Percentiles rank a stretch among this genome's conserved stretches.
phyloP scores from a whole-genome alignment of 2,113 vertebrate species.

The Coptodon rendalli region DNA sequence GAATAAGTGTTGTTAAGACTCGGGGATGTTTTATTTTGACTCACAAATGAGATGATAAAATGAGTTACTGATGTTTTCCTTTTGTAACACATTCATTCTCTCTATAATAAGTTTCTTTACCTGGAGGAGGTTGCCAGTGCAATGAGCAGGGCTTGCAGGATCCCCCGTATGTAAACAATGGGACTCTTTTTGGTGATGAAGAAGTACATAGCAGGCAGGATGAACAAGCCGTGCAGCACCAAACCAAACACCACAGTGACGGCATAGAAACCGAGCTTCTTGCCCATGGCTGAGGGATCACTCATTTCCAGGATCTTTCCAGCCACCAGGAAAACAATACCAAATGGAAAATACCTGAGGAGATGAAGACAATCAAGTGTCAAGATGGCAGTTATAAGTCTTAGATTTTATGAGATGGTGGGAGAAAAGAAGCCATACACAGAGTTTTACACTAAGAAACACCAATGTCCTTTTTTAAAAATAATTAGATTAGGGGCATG shows the following conservation, averaged over 20 bases:
- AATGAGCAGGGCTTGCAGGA: conserved; percentile 94
- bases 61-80: background rate
- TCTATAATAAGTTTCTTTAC: conserved; percentile 65
- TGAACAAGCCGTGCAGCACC: conserved; percentile 88
- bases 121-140: conserved; percentile 96
- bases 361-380: background rate
- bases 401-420: background rate
- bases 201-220: conserved; percentile 93
- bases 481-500: background rate
- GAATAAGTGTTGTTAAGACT: background rate
- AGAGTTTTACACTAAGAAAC: background rate
- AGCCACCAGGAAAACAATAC: conserved; percentile 95
- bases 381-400: background rate
- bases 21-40: background rate
- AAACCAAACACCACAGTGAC: conserved; percentile 91
- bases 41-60: background rate
- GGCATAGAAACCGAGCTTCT: conserved; percentile 94
- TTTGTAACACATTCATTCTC: background rate
- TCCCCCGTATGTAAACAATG: conserved; percentile 93
- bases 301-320: conserved; percentile 98
- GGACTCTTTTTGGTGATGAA: conserved; percentile 97
- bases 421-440: background rate
- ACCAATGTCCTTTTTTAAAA: background rate
- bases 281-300: conserved; percentile 88
- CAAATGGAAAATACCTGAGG: conserved; percentile 93